Percentiles rank a stretch among this genome's conserved stretches.
Evolutionary conservation across 2,888 invertebrate species (phyloP).

Genomic region (Cyclophora punctaria): DNA sequence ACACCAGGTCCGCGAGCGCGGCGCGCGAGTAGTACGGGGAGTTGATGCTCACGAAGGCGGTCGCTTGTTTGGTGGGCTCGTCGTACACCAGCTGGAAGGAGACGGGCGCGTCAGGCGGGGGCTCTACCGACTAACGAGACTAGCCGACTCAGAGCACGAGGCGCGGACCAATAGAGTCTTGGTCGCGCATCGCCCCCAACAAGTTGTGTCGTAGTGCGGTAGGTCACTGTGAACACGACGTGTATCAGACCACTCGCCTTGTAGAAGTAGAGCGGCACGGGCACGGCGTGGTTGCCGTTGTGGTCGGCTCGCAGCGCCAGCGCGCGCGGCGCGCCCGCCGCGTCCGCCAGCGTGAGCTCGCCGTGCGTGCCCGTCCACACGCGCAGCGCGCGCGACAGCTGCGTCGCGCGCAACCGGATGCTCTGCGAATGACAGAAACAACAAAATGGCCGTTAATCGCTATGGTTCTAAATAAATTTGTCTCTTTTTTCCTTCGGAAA

Average conservation of each 20-base stretch:
- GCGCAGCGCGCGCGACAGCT: conserved; percentile 21
- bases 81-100: conserved; percentile 52
- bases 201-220: too few relatives aligned
- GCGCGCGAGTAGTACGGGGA: conserved; percentile 45
- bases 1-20: conserved; percentile 26
- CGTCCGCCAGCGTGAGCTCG: conserved; percentile 33
- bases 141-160: too few relatives aligned
- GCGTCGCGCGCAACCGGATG: conserved; percentile 39
- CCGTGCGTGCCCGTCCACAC: conserved; percentile 52
- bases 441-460: neutral
- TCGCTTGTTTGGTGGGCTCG: conserved; percentile 29
- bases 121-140: too few relatives aligned
- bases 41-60: conserved; percentile 53
- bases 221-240: too few relatives aligned
- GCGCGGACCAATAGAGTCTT: too few relatives aligned
- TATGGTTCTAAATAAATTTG: too few relatives aligned
- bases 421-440: conserved; percentile 23
- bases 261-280: conserved; percentile 58
- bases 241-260: conserved; percentile 29
- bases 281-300: conserved; percentile 50
- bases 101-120: too few relatives aligned
- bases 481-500: too few relatives aligned
- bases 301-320: conserved; percentile 22
- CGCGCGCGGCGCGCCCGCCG: too few relatives aligned
- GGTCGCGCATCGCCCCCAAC: too few relatives aligned